phyloP scores from a whole-genome alignment of 2,888 invertebrate genomes.

The Yponomeuta plumbellus region DNA sequence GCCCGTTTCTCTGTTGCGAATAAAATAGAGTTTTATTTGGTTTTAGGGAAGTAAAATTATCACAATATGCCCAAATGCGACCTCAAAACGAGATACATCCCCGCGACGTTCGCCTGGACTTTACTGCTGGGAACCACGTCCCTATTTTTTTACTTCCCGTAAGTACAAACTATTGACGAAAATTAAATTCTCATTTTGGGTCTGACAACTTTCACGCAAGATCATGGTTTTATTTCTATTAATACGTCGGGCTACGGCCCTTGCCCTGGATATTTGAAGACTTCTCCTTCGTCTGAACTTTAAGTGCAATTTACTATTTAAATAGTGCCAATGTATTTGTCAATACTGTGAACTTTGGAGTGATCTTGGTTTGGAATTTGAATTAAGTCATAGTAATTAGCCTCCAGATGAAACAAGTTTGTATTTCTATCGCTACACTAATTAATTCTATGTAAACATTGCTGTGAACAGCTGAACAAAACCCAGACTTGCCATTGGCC shows the following conservation, averaged over 20 bases:
- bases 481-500: not conserved
- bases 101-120: conserved; percentile 99
- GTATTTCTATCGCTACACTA: not conserved
- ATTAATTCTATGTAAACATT: not conserved
- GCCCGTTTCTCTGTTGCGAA: conserved; percentile 78
- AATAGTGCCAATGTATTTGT: conserved; percentile 3
- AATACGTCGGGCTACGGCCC: conserved; percentile 44
- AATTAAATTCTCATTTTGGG: conserved; percentile 56
- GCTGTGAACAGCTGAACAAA: not conserved
- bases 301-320: not conserved
- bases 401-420: not conserved
- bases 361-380: not conserved
- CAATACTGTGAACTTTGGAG: conserved; percentile 11
- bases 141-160: conserved; percentile 98
- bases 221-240: conserved; percentile 60
- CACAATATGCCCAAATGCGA: conserved; percentile 96
- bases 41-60: conserved; percentile 69
- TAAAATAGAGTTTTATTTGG: conserved; percentile 62
- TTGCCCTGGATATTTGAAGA: conserved; percentile 17
- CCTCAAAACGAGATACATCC: conserved; percentile 96
- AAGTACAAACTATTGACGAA: conserved; percentile 79
- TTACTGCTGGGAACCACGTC: conserved; percentile 94
- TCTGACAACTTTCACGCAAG: conserved; percentile 71
- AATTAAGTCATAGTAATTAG: not conserved
- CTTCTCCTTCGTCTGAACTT: not conserved